Evolutionary conservation across 2,888 invertebrate species (phyloP).

Genomic region (Dione vanillae): DNA sequence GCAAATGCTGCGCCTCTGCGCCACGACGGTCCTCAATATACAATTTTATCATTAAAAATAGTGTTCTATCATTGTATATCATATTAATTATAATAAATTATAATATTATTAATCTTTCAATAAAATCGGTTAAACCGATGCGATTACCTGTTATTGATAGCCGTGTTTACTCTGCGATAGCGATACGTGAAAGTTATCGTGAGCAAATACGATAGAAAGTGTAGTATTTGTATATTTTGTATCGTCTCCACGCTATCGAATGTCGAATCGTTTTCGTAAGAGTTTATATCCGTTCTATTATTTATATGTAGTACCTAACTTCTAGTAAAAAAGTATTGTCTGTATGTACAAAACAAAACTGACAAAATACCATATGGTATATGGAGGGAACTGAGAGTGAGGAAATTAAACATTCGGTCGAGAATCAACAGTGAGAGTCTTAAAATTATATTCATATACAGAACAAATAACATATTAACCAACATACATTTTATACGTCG

Average conservation of each 20-base stretch:
- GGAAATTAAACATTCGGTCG: too few relatives aligned
- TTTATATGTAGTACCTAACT: neutral
- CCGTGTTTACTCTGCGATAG: conserved; percentile 64
- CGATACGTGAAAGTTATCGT: conserved; percentile 77
- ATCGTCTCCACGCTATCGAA: conserved; percentile 22
- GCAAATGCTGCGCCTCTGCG: too few relatives aligned
- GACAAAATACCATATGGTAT: too few relatives aligned
- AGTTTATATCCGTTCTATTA: conserved; percentile 35
- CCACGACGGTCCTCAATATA: too few relatives aligned
- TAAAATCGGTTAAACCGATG: conserved; percentile 28
- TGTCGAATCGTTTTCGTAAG: conserved; percentile 40
- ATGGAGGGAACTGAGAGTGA: too few relatives aligned
- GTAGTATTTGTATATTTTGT: conserved; percentile 46
- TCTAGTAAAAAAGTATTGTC: neutral
- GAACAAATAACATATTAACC: too few relatives aligned
- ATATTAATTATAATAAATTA: neutral
- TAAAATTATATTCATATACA: too few relatives aligned
- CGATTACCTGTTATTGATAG: conserved; percentile 50
- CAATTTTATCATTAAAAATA: too few relatives aligned
- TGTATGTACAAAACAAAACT: neutral
- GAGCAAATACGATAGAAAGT: conserved; percentile 67
- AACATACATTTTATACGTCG: too few relatives aligned
- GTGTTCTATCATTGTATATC: too few relatives aligned
- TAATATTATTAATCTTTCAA: neutral
- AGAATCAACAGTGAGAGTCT: too few relatives aligned